Conservation (phyloP, 2,888 invertebrate species). For the Sthenelais limicola region DNA sequence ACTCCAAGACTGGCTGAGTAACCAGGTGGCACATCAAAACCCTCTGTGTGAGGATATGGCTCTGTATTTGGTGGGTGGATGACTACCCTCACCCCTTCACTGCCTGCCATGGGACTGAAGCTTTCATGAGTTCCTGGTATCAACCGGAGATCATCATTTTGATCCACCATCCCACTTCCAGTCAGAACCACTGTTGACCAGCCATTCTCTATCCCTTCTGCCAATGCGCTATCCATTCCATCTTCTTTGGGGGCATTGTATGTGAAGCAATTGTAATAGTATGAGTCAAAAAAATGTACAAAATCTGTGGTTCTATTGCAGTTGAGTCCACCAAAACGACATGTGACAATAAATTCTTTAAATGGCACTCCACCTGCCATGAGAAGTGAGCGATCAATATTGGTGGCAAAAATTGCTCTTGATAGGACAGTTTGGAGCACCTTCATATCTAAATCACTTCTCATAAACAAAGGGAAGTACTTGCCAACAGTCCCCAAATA, state of each 20-base stretch:
- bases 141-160: constrained; percentile 43
- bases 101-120: constrained; percentile 46
- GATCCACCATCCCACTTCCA: constrained; percentile 48
- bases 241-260: constrained; percentile 22
- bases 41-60: constrained; percentile 48
- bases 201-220: constrained; percentile 48
- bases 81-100: constrained; percentile 47
- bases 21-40: constrained; percentile 47
- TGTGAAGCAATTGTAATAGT: constrained; percentile 49
- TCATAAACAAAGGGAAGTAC: constrained; percentile 42
- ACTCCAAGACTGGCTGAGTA: constrained; percentile 47
- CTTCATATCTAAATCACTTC: constrained; percentile 21
- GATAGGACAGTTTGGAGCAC: constrained; percentile 41
- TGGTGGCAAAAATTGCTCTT: constrained; percentile 44
- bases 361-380: constrained; percentile 43
- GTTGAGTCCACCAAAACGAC: constrained; percentile 43
- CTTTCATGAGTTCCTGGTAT: constrained; percentile 48
- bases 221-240: constrained; percentile 35
- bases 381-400: constrained; percentile 41
- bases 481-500: constrained; percentile 45
- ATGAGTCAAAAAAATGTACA: constrained; percentile 46
- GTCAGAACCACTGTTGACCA: constrained; percentile 47
- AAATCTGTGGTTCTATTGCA: constrained; percentile 42
- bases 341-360: constrained; percentile 48
- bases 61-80: constrained; percentile 46